A percentile compares a stretch with the other conserved stretches of the same genome.
Conservation (phyloP, 1,140 invertebrate genomes). For the Conus betulinus region DNA sequence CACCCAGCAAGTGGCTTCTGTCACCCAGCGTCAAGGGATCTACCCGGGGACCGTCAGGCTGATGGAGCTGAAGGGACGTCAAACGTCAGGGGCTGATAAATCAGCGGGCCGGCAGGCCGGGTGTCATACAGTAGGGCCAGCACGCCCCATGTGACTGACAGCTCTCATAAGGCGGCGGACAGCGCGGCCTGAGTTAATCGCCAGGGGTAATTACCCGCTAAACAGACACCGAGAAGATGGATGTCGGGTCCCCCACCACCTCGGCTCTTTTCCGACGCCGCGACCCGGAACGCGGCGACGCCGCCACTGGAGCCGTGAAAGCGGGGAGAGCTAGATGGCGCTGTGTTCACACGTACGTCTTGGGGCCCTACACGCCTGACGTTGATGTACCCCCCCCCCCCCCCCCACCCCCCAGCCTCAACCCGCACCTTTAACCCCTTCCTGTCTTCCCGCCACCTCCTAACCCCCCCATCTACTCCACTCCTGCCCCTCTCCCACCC, state of each 20-base stretch:
- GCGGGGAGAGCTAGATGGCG: not conserved
- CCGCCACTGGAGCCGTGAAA: constrained; percentile 1
- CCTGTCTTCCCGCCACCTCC: not conserved
- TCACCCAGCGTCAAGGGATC: not conserved
- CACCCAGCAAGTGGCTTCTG: not conserved
- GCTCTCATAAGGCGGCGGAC: constrained; percentile 13
- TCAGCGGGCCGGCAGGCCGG: not conserved
- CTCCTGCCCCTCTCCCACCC: not conserved
- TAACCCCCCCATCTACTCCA: not conserved
- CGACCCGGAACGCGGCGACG: constrained; percentile 4
- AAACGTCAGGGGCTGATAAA: not conserved
- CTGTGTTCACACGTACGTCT: not conserved
- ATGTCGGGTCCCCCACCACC: not conserved
- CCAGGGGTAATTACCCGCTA: constrained; percentile 18
- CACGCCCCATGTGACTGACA: not conserved
- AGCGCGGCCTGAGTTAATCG: not conserved
- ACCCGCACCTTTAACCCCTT: not conserved
- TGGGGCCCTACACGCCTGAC: not conserved
- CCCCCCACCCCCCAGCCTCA: not conserved
- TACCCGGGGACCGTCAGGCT: not conserved
- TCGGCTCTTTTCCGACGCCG: not conserved
- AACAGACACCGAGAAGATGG: constrained; percentile 3
- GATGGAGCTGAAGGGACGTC: not conserved
- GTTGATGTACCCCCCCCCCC: not conserved
- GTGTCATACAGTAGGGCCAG: not conserved